Conservation (phyloP, 2,113 vertebrate genomes). For the Oryzias celebensis region DNA sequence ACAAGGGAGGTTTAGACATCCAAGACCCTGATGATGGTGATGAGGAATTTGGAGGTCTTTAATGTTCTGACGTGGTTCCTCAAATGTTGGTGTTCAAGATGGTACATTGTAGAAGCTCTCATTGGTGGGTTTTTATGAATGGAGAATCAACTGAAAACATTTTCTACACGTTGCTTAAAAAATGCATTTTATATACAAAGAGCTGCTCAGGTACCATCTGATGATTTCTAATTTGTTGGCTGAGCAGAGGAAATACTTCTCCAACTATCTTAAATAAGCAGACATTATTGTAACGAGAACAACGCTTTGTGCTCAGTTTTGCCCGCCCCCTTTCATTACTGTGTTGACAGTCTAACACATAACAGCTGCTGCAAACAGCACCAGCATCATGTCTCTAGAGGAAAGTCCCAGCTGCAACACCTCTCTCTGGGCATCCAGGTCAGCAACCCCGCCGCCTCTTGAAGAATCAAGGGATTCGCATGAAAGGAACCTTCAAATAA, state of each 20-base stretch:
- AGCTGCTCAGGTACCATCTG: no score
- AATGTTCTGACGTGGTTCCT: slow-evolving; percentile 14
- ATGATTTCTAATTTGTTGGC: no score
- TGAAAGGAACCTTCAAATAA: slow-evolving; percentile 78
- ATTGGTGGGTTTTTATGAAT: no score
- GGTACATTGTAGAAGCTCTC: no score
- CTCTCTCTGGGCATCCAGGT: slow-evolving; percentile 87
- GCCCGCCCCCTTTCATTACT: slow-evolving; percentile 48
- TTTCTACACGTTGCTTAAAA: no score
- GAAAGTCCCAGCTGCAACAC: slow-evolving; percentile 84
- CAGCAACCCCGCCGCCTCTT: slow-evolving; percentile 77
- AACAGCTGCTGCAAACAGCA: slow-evolving; percentile 74
- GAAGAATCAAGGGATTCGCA: slow-evolving; percentile 76
- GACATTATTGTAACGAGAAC: slow-evolving; percentile 41
- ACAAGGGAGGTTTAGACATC: slow-evolving; percentile 37
- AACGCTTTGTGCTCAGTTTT: slow-evolving; percentile 20
- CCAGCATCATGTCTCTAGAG: slow-evolving; percentile 45
- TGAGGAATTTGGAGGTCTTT: slow-evolving; percentile 42
- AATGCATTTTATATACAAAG: no score
- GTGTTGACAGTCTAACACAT: slow-evolving; percentile 79
- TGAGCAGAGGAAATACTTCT: neutral
- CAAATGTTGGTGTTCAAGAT: no score
- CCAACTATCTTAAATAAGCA: slow-evolving; percentile 3
- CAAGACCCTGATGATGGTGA: slow-evolving; percentile 33
- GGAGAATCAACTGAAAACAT: no score